Base-by-base conservation (phyloP, 2,797 vertebrate genomes). In the Sebastes hubbsi region DNA sequence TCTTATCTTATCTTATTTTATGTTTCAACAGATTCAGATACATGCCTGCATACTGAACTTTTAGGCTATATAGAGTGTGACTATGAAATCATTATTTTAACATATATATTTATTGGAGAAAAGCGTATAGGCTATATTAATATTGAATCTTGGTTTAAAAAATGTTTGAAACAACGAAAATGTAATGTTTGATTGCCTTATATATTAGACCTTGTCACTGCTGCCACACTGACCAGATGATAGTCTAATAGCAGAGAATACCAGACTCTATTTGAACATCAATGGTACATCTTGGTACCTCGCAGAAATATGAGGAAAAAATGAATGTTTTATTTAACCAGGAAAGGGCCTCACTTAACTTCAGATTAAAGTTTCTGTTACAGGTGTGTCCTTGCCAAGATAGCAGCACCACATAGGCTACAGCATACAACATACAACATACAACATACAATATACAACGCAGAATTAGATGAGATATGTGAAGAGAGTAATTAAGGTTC, bases 121-220 rank as follows among this genome's bases (percentile, higher is more conserved):
- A 32, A 4, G 30, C 61, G 0, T 42, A 2, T 18, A 49, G 24
- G 6, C 18, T 46, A 0, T 7, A 3, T 55, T 8, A n/a, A 55
- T 46, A 49, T 6, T 22, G 3, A 30, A 22, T 63, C 3, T 30
- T 52, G 18, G 13, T 24, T 66, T 6, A 20, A 25, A 49, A 32
- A 58, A 52, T 36, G 9, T 8, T 6, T 55, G 55, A 30, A 58
- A 13, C 60, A 25, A 20, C 0, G 0, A 25, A 18, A 18, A 11
- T 49, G 2, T 16, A 46, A 46, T 3, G 1, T 16, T 25, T 62
- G n/a, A 61, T 60, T 24, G n/a, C 6, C 42, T 62, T 36, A 60
- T 18, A 73, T 34, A 25, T 75, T 6, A 12, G 20, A 29, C 4
- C 22, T 20, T 58, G 5, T 11, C 42, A 27, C 12, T 49, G 16